Evolutionary conservation across 2,888 invertebrate genomes (phyloP), one percentile per base, ranked within the genome.

Genomic region (Drosophila melanosoma): DNA sequence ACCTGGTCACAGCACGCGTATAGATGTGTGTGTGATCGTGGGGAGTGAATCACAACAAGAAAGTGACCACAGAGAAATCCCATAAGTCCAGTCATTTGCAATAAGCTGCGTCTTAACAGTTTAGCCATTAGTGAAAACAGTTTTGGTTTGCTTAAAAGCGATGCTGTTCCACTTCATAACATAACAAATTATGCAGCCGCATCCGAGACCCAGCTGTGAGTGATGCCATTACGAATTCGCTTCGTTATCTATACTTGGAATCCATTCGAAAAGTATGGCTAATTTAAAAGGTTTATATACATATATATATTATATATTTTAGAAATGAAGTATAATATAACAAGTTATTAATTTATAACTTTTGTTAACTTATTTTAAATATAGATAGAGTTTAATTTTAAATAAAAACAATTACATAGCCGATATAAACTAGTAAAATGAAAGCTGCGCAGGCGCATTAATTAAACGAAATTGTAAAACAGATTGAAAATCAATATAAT

Each of bases 121-220:
- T 36, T 7, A 54, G 54, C 26, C 36, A 26, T 12, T 38, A n/a
- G 26, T 26, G 26, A 56, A 56, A 56, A 56, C 35, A 17, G 54
- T 54, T 54, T 54, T 26, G 35, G 26, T 36, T 36, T 36, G 26
- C 54, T 26, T 20, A 45, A 45, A 12, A 45, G 62, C 74, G 49
- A 45, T 62, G 57, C 58, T 66, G 81, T 84, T 85, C 79, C 89
- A 79, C 79, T 64, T 82, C 57, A 60, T 72, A 66, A 29, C 17
- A 36, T 36, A 33, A 26, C 52, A 72, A 75, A 83, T 83, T 79
- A 81, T 88, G 84, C 87, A 87, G 82, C 82, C 87, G 89, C 85
- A 86, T 64, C 75, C 62, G n/a, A 87, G 76, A 86, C 59, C 77
- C 62, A 56, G 72, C 61, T 57, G 45, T 62, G 70, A 81, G 63